Evolutionary conservation across 2,113 vertebrate genomes (phyloP).

Genomic region (Scolopax mira): DNA sequence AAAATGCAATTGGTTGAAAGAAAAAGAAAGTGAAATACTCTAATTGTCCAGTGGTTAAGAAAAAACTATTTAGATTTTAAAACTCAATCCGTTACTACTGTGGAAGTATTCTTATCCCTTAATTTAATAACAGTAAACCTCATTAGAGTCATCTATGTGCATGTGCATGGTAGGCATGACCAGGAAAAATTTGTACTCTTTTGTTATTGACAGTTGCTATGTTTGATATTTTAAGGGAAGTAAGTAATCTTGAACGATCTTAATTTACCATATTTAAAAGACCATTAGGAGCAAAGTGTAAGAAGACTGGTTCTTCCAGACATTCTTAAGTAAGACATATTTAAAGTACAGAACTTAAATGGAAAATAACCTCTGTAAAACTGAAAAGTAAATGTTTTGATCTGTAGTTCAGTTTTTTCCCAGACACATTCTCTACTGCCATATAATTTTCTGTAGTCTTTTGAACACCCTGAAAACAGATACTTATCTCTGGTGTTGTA

Average conservation of each 20-base stretch:
- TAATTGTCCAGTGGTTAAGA: not conserved
- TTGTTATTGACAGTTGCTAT: not conserved
- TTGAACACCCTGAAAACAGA: not conserved
- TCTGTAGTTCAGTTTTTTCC: not conserved
- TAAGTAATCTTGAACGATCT: not conserved
- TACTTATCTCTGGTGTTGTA: not conserved
- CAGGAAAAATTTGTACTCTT: not conserved
- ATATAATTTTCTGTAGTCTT: not conserved
- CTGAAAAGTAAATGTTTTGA: not conserved
- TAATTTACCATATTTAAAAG: not conserved
- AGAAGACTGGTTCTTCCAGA: not conserved
- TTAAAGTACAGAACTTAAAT: not conserved
- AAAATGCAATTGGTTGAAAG: not conserved
- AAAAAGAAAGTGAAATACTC: not conserved
- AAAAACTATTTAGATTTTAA: not conserved
- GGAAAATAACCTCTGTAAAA: not conserved
- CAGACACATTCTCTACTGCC: accelerated
- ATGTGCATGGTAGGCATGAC: not conserved
- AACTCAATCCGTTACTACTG: not conserved
- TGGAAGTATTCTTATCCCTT: not conserved
- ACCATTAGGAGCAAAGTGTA: not conserved
- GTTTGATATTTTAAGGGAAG: not conserved
- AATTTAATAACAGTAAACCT: not conserved
- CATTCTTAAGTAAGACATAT: not conserved
- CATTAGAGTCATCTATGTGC: not conserved